A percentile compares a stretch with the other conserved stretches of the same genome.
phyloP scores from a whole-genome alignment of 2,888 invertebrate species.

The Halictus quadricinctus region DNA sequence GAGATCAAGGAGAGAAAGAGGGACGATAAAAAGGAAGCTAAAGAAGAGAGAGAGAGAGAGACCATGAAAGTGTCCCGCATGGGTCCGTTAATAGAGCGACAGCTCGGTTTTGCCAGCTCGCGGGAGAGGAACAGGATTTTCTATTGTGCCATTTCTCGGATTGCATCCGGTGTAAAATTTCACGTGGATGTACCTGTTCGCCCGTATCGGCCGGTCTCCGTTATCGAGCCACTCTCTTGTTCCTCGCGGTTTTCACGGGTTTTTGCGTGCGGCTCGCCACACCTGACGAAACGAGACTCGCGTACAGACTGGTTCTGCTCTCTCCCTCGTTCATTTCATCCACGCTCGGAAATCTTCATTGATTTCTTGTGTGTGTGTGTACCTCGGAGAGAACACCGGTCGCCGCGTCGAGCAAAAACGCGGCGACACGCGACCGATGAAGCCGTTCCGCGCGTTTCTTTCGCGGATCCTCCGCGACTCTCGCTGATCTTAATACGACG shows the following conservation, averaged over 20 bases:
- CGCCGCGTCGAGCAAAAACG: neutral
- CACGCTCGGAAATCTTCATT: conserved; percentile 25
- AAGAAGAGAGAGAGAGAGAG: conserved; percentile 23
- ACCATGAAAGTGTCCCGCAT: conserved; percentile 65
- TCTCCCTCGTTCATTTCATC: neutral
- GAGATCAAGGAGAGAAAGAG: conserved; percentile 27
- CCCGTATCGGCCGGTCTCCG: conserved; percentile 27
- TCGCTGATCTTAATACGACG: neutral
- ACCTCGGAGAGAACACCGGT: neutral
- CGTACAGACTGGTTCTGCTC: conserved; percentile 31
- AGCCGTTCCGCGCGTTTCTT: conserved; percentile 15
- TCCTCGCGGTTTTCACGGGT: conserved; percentile 46
- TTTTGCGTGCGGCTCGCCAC: conserved; percentile 41
- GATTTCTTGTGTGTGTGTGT: conserved; percentile 7
- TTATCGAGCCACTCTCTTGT: conserved; percentile 45
- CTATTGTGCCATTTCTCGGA: conserved; percentile 56
- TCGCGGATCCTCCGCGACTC: neutral
- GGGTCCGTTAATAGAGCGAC: conserved; percentile 42
- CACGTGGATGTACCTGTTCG: conserved; percentile 44
- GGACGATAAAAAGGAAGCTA: conserved; percentile 15
- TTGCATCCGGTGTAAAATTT: conserved; percentile 63
- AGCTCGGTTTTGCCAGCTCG: conserved; percentile 42
- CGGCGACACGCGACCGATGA: neutral
- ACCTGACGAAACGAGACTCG: conserved; percentile 29
- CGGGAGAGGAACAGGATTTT: conserved; percentile 49